Conservation (phyloP, 2,888 invertebrate genomes). For the Allophyes oxyacanthae region DNA sequence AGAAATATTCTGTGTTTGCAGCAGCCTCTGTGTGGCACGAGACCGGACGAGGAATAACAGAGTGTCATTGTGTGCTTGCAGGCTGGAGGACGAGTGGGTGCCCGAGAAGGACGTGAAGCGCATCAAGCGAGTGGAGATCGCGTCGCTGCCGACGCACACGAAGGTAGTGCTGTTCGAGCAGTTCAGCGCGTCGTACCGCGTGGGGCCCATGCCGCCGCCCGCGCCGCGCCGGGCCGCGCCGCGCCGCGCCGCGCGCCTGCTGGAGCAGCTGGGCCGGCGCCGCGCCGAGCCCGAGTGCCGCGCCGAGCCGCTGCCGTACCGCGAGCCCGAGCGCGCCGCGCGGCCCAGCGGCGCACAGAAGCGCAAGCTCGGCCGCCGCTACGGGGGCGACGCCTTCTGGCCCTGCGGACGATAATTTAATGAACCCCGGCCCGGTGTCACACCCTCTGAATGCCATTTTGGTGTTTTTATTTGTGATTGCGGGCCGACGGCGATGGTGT, state of each 20-base stretch:
- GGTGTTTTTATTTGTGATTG: constrained; percentile 27
- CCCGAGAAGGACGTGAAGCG: constrained; percentile 92
- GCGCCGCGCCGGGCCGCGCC: constrained; percentile 45
- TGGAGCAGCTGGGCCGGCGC: constrained; percentile 53
- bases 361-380: constrained; percentile 79
- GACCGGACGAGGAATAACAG: constrained; percentile 17
- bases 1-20: constrained; percentile 77
- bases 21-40: constrained; percentile 80
- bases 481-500: constrained; percentile 19
- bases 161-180: constrained; percentile 87
- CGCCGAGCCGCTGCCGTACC: constrained; percentile 61
- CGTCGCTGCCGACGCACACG: constrained; percentile 81
- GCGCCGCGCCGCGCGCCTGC: constrained; percentile 63
- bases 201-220: constrained; percentile 51
- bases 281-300: constrained; percentile 59
- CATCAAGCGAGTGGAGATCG: constrained; percentile 90
- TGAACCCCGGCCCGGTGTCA: constrained; percentile 6
- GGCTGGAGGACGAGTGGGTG: constrained; percentile 96
- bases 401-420: constrained; percentile 81
- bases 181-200: constrained; percentile 80
- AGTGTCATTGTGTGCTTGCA: constrained; percentile 74
- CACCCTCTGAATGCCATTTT: background rate
- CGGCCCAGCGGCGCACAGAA: constrained; percentile 80
- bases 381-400: constrained; percentile 84
- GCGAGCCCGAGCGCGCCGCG: constrained; percentile 33